Base-by-base conservation (phyloP, 2,113 vertebrate genomes). In the Cyanoderma ruficeps region DNA sequence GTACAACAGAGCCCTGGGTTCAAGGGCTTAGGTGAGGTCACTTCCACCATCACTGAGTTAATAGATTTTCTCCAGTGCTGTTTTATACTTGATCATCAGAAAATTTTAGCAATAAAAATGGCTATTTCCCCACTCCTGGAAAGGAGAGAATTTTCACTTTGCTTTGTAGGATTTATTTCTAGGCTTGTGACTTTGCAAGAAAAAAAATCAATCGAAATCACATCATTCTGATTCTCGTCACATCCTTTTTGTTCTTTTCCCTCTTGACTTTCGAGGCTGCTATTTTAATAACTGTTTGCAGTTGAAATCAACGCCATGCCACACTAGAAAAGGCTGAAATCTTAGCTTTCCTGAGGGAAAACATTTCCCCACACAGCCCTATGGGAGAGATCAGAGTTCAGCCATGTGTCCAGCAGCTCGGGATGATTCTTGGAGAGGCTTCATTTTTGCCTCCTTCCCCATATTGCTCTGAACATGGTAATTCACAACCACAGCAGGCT, bases 221-320 rank as follows among this genome's bases (percentile, higher is more conserved):
- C 59, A 59, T 88, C 1, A 0, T 95, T 88, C 63, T 68, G 79
- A 86, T 94, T 92, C 71, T 28, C 0, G 0, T 63, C 71, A 78
- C 88, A 92, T 67, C 50, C 27, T 91, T 93, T 85, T 68, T 55
- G 60, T 95, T 84, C 53, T 89, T 83, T 92, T 88, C 79, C 46
- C 24, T 75, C 76, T 81, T 61, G 68, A 85, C 50, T 87, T 93
- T 68, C 72, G 11, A 76, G 56, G 33, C 56, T 92, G 68, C 76
- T 92, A 57, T 89, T 96, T 92, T 92, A 89, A 56, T 83, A 89
- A 64, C 64, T 53, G 41, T 56, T 93, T 80, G 76, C 79, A 89
- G 44, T 39, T 67, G 56, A 86, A 93, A 93, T 81, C 69, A 83
- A 49, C 87, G 92, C 56, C 39, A 80, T 57, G 57, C 37, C 52